Conservation (phyloP, 1,140 invertebrate genomes). For the Platyura marginata region DNA sequence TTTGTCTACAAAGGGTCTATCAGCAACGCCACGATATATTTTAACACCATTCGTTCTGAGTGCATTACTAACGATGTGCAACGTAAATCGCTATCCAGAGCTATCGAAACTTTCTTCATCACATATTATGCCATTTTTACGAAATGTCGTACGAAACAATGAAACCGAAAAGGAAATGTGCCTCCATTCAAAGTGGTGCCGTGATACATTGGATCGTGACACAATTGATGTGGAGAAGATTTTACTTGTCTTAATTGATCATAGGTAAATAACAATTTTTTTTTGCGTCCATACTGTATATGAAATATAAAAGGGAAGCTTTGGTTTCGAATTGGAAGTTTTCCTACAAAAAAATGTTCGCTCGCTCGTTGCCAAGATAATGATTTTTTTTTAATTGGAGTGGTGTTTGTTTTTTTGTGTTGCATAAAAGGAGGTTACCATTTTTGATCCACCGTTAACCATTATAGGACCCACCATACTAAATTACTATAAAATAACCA, state of each 20-base stretch:
- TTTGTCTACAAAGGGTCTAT: background rate
- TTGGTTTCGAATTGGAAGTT: no score
- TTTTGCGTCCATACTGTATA: no score
- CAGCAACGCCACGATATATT: conserved; percentile 5
- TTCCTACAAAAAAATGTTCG: no score
- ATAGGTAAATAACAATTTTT: no score
- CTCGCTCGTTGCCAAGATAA: no score
- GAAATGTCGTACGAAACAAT: conserved; percentile 17
- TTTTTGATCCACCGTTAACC: no score
- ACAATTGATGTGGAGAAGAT: conserved; percentile 18
- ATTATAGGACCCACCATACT: no score
- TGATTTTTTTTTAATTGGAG: no score
- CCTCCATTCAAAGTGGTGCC: conserved; percentile 18
- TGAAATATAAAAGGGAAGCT: no score
- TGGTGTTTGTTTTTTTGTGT: no score
- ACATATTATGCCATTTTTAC: conserved; percentile 14
- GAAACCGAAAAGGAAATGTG: conserved; percentile 15
- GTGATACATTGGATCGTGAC: conserved; percentile 16
- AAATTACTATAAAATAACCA: no score
- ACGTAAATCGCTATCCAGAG: conserved; percentile 18
- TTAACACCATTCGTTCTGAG: conserved; percentile 20
- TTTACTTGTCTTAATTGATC: conserved; percentile 17
- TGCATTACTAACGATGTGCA: conserved; percentile 18
- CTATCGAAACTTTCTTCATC: conserved; percentile 11
- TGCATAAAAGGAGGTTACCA: no score